Base-by-base conservation (phyloP, 2,888 invertebrate species). In the Hydrotaea diabolus region DNA sequence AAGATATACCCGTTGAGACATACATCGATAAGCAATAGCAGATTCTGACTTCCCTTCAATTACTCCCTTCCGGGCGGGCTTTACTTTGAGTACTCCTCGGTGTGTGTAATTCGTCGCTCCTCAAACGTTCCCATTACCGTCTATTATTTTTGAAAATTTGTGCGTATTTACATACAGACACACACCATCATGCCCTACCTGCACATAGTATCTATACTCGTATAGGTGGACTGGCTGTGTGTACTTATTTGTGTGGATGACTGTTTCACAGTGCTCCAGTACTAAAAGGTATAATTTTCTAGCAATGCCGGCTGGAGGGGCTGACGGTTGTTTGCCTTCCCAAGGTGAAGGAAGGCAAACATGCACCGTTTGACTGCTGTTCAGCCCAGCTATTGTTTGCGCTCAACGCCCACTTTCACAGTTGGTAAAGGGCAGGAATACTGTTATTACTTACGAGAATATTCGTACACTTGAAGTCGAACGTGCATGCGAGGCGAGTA, bases 401-500 rank as follows among this genome's bases (percentile, higher is more conserved):
- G 39, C 2, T 9, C 13, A 3, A 39, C 39, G 39, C 39, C 39
- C 39, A 39, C 39, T 39, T 39, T 1, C 39, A 8, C 39, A 39
- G 39, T 39, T 39, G 39, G 39, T 7, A 8, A 8, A 11, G 3
- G 31, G 31, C 2, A 39, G 8, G 39, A 39, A 39, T 39, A 39
- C 39, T 39, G 39, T 39, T 39, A 39, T 39, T 39, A 39, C 39
- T 39, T 11, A 13, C 39, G 39, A 49, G n/a, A 49, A 13, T 59
- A 15, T 59, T 26, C 59, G 26, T 26, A 23, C 15, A 59, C 59
- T 59, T 23, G 59, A 59, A 59, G 59, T 26, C 13, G 26, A 26
- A 55, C 19, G 17, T 17, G 11, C 57, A 49, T 84, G 80, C 76
- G 53, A 43, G 26, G 53, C 53, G 80, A 71, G 57, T 53, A 39